phyloP scores from a whole-genome alignment of 2,888 invertebrate genomes.

The Biston betularia region DNA sequence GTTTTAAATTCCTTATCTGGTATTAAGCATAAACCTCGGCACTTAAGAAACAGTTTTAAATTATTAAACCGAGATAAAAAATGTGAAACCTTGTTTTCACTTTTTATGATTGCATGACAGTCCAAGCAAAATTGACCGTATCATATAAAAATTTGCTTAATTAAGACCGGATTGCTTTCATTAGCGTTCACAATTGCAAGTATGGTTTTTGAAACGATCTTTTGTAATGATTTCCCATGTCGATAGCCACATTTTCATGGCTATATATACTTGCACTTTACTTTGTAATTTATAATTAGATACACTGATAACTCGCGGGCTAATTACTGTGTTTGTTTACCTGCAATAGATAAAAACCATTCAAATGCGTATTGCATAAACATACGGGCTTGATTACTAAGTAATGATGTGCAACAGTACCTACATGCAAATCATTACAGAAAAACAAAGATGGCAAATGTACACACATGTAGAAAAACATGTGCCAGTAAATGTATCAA shows the following conservation, averaged over 20 bases:
- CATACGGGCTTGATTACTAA: conserved; percentile 20
- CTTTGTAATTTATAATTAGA: conserved; percentile 16
- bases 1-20: conserved; percentile 7
- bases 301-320: background rate
- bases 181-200: conserved; percentile 35
- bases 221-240: conserved; percentile 32
- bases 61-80: conserved; percentile 30
- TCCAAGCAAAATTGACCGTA: conserved; percentile 63
- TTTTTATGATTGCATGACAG: conserved; percentile 77
- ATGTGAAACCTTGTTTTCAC: conserved; percentile 75
- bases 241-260: conserved; percentile 22
- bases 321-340: conserved; percentile 20
- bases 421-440: conserved; percentile 22
- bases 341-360: conserved; percentile 7
- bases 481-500: conserved; percentile 32
- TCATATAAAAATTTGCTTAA: conserved; percentile 50
- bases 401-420: conserved; percentile 14
- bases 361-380: conserved; percentile 14
- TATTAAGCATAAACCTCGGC: conserved; percentile 1
- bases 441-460: conserved; percentile 13
- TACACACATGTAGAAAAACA: conserved; percentile 12
- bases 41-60: conserved; percentile 30
- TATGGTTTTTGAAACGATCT: conserved; percentile 29
- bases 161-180: conserved; percentile 39
- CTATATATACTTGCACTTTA: background rate